A percentile compares a stretch with the other conserved stretches of the same genome.
phyloP scores from a whole-genome alignment of 2,888 invertebrate genomes.

The Eristalis intricaria region DNA sequence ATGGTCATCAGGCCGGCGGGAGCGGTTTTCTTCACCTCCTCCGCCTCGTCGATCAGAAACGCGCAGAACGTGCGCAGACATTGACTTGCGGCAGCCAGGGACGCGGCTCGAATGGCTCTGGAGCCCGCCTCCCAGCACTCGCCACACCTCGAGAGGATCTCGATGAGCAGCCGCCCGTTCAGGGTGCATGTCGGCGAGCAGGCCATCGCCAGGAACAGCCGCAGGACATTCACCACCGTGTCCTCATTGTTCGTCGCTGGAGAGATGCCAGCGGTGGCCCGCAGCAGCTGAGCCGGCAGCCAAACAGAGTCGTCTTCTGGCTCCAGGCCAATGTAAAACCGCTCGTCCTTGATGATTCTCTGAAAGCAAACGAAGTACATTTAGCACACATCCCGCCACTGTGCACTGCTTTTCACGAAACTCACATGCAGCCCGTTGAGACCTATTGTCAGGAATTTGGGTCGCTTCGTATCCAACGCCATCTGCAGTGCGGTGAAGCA shows the following conservation, averaged over 20 bases:
- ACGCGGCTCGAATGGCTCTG: slow-evolving; percentile 91
- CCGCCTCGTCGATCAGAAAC: slow-evolving; percentile 85
- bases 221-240: slow-evolving; percentile 88
- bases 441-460: slow-evolving; percentile 91
- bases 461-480: slow-evolving; percentile 92
- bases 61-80: slow-evolving; percentile 92
- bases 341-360: slow-evolving; percentile 95
- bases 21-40: slow-evolving; percentile 83
- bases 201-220: slow-evolving; percentile 92
- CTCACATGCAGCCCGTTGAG: slow-evolving; percentile 95
- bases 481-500: slow-evolving; percentile 93
- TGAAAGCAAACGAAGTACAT: slow-evolving; percentile 77
- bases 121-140: slow-evolving; percentile 91
- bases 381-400: slow-evolving; percentile 7
- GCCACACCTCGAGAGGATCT: slow-evolving; percentile 91
- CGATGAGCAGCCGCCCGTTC: slow-evolving; percentile 93
- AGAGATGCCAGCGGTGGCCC: slow-evolving; percentile 86
- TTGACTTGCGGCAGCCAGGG: slow-evolving; percentile 94
- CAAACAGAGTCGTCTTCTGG: slow-evolving; percentile 95
- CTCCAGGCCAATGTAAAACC: slow-evolving; percentile 94
- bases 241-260: slow-evolving; percentile 88
- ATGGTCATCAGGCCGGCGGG: slow-evolving; percentile 83
- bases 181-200: slow-evolving; percentile 94
- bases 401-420: slow-evolving; percentile 70
- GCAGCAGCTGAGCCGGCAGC: slow-evolving; percentile 94